Evolutionary conservation across 2,797 vertebrate species (phyloP), one percentile per base, ranked within the genome.

Genomic region (Anguilla marmorata): DNA sequence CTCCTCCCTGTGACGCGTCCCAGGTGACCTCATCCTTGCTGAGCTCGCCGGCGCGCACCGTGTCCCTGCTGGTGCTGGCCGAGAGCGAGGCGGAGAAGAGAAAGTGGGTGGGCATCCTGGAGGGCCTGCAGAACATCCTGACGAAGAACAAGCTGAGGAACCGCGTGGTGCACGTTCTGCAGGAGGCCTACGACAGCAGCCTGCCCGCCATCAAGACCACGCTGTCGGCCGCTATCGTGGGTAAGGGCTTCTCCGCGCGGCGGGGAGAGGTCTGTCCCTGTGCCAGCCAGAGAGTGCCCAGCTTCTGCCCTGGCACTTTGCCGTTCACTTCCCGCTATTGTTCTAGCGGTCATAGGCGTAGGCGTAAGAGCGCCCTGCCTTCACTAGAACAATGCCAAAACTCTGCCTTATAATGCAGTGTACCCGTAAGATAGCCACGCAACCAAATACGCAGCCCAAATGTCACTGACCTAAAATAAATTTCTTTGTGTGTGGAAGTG

Each of bases 71-170:
- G 93, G 95, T 99, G 69, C 95, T 99, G 93, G 98, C 98, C 0
- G 98, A 99, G 94, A 99, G 96, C 1, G 98, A 99, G 92, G 95
- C 94, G 0, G 98, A 99, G 90, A 99, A 99, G 94, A 96, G 95
- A 92, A 99, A 98, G 92, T 99, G 98, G 98, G 98, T 99, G 84
- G 96, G 98, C 87, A 97, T 99, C 90, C 94, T 99, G 74, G 98
- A 99, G 91, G 96, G 98, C 8, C 94, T 99, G 87, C 97, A 98
- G 94, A 96, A 93, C 89, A 98, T 99, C 93, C 94, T 99, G 88
- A 96, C 96, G 90, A 98, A 99, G 94, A 99, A 99, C 95, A 95
- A 93, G 54, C 95, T 99, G 90, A 96, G 91, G 92, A 97, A 95
- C 94, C 96, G 94, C 45, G 94, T 95, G 16, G 97, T 99, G 84